Percentiles rank a stretch among this genome's conserved stretches.
phyloP scores from a whole-genome alignment of 1,140 invertebrate genomes.

The Drosophila pallidifrons region DNA sequence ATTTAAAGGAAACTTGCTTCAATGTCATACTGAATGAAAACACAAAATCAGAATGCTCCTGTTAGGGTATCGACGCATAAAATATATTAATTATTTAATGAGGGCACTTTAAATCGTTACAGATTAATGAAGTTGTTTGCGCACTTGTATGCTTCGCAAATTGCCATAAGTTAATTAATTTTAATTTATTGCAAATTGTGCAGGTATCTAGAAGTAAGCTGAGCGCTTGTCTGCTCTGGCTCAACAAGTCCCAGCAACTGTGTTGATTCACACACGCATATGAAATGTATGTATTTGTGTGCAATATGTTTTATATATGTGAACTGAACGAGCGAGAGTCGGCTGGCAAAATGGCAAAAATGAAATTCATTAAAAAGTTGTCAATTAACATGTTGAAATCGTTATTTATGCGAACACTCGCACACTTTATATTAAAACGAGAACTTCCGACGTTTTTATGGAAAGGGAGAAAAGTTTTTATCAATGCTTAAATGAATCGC shows the following conservation, averaged over 20 bases:
- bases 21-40: neutral
- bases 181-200: constrained; percentile 69
- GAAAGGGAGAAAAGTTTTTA: constrained; percentile 57
- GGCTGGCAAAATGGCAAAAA: constrained; percentile 48
- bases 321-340: neutral
- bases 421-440: constrained; percentile 60
- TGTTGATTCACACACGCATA: neutral
- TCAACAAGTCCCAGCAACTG: constrained; percentile 31
- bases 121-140: constrained; percentile 57
- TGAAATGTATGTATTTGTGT: neutral
- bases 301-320: neutral
- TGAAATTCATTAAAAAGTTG: constrained; percentile 77
- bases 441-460: constrained; percentile 37
- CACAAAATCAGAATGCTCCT: neutral
- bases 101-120: constrained; percentile 61
- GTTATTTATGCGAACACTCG: constrained; percentile 45
- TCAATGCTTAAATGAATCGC: constrained; percentile 58
- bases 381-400: constrained; percentile 73
- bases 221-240: neutral
- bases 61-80: constrained; percentile 9
- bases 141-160: constrained; percentile 23
- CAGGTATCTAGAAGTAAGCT: neutral
- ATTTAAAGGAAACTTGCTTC: no score
- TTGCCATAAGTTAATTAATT: constrained; percentile 72
- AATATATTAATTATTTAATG: constrained; percentile 64